A percentile compares a stretch with the other conserved stretches of the same genome.
Conservation (phyloP, 1,140 invertebrate species). For the Rhagoletis zephyria region DNA sequence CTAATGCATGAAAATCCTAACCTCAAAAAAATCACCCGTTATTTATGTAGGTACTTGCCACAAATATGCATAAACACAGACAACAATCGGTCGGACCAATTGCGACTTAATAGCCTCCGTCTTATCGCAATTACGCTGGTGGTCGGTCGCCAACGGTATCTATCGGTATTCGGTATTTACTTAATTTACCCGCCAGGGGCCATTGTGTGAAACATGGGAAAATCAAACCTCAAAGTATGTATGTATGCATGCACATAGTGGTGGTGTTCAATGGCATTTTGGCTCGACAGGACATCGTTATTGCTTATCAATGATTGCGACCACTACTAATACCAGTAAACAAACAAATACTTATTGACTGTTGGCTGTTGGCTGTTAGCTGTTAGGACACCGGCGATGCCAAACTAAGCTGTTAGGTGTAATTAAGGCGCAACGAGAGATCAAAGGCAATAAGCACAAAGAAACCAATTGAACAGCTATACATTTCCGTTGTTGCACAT, state of each 20-base stretch:
- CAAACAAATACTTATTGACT: conserved; percentile 26
- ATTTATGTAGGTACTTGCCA: no score
- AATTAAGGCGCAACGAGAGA: conserved; percentile 36
- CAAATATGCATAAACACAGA: no score
- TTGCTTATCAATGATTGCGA: conserved; percentile 36
- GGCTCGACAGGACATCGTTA: conserved; percentile 32
- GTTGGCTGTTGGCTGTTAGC: neutral
- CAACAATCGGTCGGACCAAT: neutral
- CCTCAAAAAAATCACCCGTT: no score
- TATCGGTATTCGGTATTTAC: no score
- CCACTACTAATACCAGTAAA: conserved; percentile 42
- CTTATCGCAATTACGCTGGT: conserved; percentile 49
- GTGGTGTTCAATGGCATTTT: neutral
- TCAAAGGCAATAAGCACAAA: neutral
- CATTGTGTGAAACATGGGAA: conserved; percentile 49
- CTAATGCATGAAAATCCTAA: no score
- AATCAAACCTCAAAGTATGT: conserved; percentile 49
- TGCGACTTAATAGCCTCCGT: conserved; percentile 47
- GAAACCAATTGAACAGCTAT: neutral
- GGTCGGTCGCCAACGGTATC: conserved; percentile 48
- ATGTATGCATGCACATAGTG: neutral
- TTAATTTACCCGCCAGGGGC: conserved; percentile 43
- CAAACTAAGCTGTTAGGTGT: conserved; percentile 7
- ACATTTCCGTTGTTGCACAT: conserved; percentile 28
- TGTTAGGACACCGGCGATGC: neutral